These are phyloP conservation scores for Lasiurus borealis DNA, from an alignment of 2,113 vertebrate genomes.

Conservation along the genomic window DNA sequence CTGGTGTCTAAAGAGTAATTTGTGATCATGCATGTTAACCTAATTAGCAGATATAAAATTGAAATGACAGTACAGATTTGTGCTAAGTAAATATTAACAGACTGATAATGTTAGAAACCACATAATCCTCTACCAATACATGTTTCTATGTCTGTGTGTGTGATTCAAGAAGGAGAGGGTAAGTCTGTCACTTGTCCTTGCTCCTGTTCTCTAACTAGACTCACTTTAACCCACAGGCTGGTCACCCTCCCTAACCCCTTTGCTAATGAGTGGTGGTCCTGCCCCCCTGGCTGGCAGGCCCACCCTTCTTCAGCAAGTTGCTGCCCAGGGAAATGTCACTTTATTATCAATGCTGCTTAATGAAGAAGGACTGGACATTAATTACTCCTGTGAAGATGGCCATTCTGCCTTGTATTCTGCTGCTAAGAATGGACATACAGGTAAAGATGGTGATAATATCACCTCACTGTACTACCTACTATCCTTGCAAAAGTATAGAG, in stretches of 20 bases:
- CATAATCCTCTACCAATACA: constrained; percentile 16
- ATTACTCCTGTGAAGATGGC: constrained; percentile 93
- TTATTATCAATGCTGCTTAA: constrained; percentile 99
- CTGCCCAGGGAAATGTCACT: constrained; percentile 99
- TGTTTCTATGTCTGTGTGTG: constrained; percentile 45
- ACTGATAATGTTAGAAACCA: constrained; percentile 69
- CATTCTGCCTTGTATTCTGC: constrained; percentile 99
- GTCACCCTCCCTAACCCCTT: constrained; percentile 98
- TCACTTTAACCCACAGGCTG: constrained; percentile 96
- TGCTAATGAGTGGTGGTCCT: constrained; percentile 96
- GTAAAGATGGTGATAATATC: constrained; percentile 81
- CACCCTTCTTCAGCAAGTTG: constrained; percentile 99
- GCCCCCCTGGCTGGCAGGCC: constrained; percentile 99
- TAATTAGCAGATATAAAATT: constrained; percentile 62
- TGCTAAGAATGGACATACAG: constrained; percentile 98
- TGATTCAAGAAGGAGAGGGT: constrained; percentile 61
- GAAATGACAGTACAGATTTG: constrained; percentile 61
- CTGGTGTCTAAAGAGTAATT: constrained; percentile 73
- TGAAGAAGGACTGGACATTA: constrained; percentile 95
- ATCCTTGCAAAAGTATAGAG: not conserved
- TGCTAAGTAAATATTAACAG: constrained; percentile 81
- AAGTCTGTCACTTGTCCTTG: constrained; percentile 68
- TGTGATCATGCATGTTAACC: constrained; percentile 39
- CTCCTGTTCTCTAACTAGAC: constrained; percentile 85
- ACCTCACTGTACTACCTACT: not conserved